Evolutionary conservation across 2,888 invertebrate species (phyloP), one percentile per base, ranked within the genome.

Genomic region (Congeria kusceri): DNA sequence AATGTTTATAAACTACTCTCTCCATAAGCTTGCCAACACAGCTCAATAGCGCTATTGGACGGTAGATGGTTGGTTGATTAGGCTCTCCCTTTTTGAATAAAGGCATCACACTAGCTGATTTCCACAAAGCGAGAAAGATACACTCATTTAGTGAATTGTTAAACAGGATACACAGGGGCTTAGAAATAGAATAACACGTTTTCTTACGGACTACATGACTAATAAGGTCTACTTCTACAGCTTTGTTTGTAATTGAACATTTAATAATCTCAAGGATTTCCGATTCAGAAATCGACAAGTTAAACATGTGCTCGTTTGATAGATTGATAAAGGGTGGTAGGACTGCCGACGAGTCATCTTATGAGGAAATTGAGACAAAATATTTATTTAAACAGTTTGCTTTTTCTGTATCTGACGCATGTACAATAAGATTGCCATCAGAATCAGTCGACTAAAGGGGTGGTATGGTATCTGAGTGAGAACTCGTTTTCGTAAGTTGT

Each of bases 51-150:
- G 58, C 3, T 4, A 58, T 58, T 23, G 13, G 58, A 3, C 58
- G 3, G 28, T 58, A 20, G 58, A 20, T 58, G 5, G n/a, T 20
- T 28, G 58, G 25, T 58, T 5, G 28, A 23, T 58, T 58, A 4
- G 9, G 58, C 7, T 58, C 9, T 32, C 58, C 58, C 25, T 58
- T 58, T 58, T 58, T 20, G 23, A 58, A 58, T 27, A 58, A 28
- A 27, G 58, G 25, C 58, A 58, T 23, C 28, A 58, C 58, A 27
- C 7, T 58, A 27, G 7, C n/a, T n/a, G 4, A 32, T 9, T 32
- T 32, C 32, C 32, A 32, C 9, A 9, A 32, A 9, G 4, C 9
- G 4, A 11, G 25, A 58, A 27, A 58, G 3, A 58, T 23, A 25
- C 58, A 18, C 23, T 23, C 58, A 58, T 58, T 25, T 25, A 58